Base-by-base conservation (phyloP, 2,888 invertebrate genomes). In the Ichneumon xanthorius region DNA sequence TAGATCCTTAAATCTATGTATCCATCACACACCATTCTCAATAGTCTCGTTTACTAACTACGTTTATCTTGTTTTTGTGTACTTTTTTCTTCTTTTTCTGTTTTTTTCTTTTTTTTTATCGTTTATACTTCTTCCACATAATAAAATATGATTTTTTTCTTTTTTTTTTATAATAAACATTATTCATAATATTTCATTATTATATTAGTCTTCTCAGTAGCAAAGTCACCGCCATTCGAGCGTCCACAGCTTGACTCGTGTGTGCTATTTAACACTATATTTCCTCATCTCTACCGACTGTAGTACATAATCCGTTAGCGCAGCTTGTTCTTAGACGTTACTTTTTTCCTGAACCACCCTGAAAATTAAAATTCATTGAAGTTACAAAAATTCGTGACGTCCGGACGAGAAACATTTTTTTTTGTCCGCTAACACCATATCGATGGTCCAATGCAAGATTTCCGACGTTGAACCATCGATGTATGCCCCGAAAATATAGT, bases 321-420 rank as follows among this genome's bases (percentile, higher is more conserved):
- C 86, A 90, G 89, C 85, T 91, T 92, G 86, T 90, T 91, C 88
- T 89, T 92, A 81, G 90, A 89, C 89, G 95, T 95, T 95, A 95
- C 95, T 95, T 95, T 92, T 95, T 95, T 94, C 94, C 94, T 90
- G 95, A 94, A 89, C 94, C 95, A 92, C 95, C 94, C 95, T 95
- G 95, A 78, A 93, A 92, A 85, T 63, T 30, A 75, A 33, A 63
- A 65, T 55, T 48, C 45, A 55, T 55, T 82, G 48, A 50, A 61
- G 33, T 26, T 16, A 68, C n/a, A 33, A 5, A 48, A 53, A 45
- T 48, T 26, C 30, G 45, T 63, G 16, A 5, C 4, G 50, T 19
- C 37, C 53, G 37, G 48, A 48, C 33, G n/a, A 22, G 61, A n/a
- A 30, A 68, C 58, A n/a, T 6, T 45, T 53, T 65, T 58, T 40